Conservation (phyloP, 2,113 vertebrate genomes). For the Rattus norvegicus region DNA sequence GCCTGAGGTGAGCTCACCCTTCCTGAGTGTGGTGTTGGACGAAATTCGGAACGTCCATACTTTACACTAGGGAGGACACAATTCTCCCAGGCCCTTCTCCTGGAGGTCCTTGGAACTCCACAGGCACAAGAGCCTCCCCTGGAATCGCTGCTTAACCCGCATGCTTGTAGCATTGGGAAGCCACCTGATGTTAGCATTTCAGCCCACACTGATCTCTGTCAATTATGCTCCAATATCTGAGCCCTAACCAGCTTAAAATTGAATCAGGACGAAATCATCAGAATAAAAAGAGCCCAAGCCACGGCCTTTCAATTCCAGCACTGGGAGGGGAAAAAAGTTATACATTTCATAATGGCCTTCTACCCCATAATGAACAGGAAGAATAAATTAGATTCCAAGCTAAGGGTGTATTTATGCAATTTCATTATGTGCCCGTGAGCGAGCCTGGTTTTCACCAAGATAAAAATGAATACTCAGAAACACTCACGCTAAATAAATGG, state of each 20-base stretch:
- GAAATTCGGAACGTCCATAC: fast-evolving
- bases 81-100: fast-evolving
- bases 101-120: fast-evolving
- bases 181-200: conserved; percentile 77
- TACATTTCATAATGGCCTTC: conserved; percentile 91
- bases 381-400: conserved; percentile 93
- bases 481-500: conserved; percentile 90
- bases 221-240: conserved; percentile 85
- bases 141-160: neutral
- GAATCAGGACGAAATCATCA: conserved; percentile 89
- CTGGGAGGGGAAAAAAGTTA: conserved; percentile 81
- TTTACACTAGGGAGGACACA: fast-evolving
- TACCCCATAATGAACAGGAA: conserved; percentile 92
- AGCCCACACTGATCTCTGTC: conserved; percentile 86
- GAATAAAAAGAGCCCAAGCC: conserved; percentile 87
- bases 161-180: neutral
- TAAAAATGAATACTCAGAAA: conserved; percentile 92
- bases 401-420: conserved; percentile 91
- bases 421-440: conserved; percentile 92
- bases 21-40: fast-evolving
- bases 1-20: fast-evolving
- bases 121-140: fast-evolving
- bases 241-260: conserved; percentile 89
- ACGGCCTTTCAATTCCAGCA: conserved; percentile 88
- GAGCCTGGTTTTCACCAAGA: conserved; percentile 89